Evolutionary conservation across 1,140 invertebrate genomes (phyloP), one percentile per base, ranked within the genome.

Genomic region (Spodoptera frugiperda): DNA sequence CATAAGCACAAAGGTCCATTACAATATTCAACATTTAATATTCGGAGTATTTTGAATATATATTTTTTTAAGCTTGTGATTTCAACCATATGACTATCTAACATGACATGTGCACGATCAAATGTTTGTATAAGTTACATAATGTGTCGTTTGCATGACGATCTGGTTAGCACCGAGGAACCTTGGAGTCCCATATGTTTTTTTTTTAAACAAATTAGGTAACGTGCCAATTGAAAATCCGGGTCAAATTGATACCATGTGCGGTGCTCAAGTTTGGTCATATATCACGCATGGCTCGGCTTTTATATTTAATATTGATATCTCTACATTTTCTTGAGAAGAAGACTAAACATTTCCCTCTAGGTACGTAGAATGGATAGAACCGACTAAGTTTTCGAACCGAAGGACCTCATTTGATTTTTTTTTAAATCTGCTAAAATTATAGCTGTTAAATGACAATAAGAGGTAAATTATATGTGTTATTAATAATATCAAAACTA

Each of bases 201-300:
- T 84, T 88, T 25, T 86, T 90, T 82, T 88, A 89, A 79, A 92
- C 89, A 89, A 91, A 90, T 91, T 91, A 89, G 89, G 89, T 88
- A 91, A 92, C 87, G 82, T 80, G 81, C 81, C 86, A 89, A 90
- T 90, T 90, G 86, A 84, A 82, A 73, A 89, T 83, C 77, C 88
- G 81, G 89, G 89, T 89, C 87, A 83, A 84, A 89, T 86, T 86
- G 59, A 39, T 19, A 53, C 57, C 57, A 75, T 74, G 57, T 74
- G 57, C 17, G 72, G n/a, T 9, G 10, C 59, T 33, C 55, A 9
- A 39, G 61, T 65, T 21, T 65, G 19, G 12, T 65, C 8, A n/a
- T 46, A 65, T 9, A 17, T 46, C 10, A 10, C 5, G 25, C 6
- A 33, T 15, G 17, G 6, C 1, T 59, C 15, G 15, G 25, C 2